A percentile compares a stretch with the other conserved stretches of the same genome.
phyloP scores from a whole-genome alignment of 2,113 vertebrate species.

The Phalacrocorax pelagicus region DNA sequence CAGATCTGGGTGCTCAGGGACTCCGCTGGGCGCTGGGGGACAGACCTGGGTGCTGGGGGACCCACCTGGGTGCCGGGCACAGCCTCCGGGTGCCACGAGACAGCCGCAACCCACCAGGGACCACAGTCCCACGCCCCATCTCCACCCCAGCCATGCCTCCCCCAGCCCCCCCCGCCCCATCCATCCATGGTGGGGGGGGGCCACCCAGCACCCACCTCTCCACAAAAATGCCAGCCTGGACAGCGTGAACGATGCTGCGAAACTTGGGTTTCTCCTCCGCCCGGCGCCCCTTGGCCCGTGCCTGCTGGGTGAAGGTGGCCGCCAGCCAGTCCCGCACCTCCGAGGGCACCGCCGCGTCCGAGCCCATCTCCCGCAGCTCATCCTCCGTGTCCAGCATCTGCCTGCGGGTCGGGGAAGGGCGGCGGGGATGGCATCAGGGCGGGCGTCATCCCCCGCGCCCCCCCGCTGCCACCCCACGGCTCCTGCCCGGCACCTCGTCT shows the following conservation, averaged over 20 bases:
- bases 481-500: constrained; percentile 77
- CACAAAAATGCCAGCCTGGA: constrained; percentile 94
- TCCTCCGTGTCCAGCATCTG: constrained; percentile 89
- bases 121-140: fast-evolving
- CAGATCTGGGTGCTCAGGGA: background rate
- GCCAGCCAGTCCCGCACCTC: constrained; percentile 94
- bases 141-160: background rate
- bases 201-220: constrained; percentile 77
- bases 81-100: no score
- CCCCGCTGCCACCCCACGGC: background rate
- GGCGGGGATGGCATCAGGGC: background rate
- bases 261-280: constrained; percentile 92
- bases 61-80: background rate
- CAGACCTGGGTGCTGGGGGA: background rate
- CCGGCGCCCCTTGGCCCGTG: constrained; percentile 75
- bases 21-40: background rate
- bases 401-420: constrained; percentile 53
- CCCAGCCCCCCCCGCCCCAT: no score
- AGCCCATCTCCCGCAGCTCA: constrained; percentile 88
- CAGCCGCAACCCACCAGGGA: background rate
- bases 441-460: no score
- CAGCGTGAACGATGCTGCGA: constrained; percentile 92
- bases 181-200: background rate
- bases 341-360: constrained; percentile 85
- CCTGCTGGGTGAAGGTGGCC: constrained; percentile 89